phyloP scores from a whole-genome alignment of 2,888 invertebrate genomes.

The Clepsis dumicolana region DNA sequence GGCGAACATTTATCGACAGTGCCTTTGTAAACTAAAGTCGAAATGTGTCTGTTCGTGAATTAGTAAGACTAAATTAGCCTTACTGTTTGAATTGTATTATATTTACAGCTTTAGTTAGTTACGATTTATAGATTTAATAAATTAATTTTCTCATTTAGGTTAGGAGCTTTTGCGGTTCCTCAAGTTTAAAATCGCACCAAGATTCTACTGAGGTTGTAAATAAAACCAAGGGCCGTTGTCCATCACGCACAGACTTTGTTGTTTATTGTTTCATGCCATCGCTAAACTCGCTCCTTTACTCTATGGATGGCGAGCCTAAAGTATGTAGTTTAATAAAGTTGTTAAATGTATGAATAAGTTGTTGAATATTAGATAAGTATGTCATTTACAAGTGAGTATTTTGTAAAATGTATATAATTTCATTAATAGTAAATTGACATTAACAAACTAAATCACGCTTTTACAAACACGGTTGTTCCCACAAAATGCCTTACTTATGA shows the following conservation, averaged over 20 bases:
- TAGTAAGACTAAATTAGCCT: slow-evolving; percentile 53
- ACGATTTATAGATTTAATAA: slow-evolving; percentile 49
- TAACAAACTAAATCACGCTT: slow-evolving; percentile 42
- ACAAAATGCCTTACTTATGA: slow-evolving; percentile 39
- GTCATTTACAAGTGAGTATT: slow-evolving; percentile 42
- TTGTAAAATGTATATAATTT: slow-evolving; percentile 31
- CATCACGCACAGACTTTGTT: slow-evolving; percentile 1
- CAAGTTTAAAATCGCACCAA: slow-evolving; percentile 46
- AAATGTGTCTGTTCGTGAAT: slow-evolving; percentile 42
- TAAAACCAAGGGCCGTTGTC: slow-evolving; percentile 13
- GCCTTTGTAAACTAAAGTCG: slow-evolving; percentile 46
- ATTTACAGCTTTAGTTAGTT: slow-evolving; percentile 59
- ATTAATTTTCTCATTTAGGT: slow-evolving; percentile 53
- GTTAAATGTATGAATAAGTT: slow-evolving; percentile 46
- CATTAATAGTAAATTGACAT: slow-evolving; percentile 44
- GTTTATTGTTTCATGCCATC: slow-evolving; percentile 5
- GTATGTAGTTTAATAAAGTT: slow-evolving; percentile 45
- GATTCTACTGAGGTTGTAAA: slow-evolving; percentile 33
- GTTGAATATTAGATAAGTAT: slow-evolving; percentile 47
- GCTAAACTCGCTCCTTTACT: slow-evolving; percentile 10
- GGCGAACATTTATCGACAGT: slow-evolving; percentile 46
- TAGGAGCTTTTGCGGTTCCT: slow-evolving; percentile 60
- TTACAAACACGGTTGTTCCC: slow-evolving; percentile 34
- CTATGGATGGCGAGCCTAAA: slow-evolving; percentile 11
- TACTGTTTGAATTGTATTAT: slow-evolving; percentile 57